phyloP scores from a whole-genome alignment of 2,113 vertebrate genomes.

The Cynocephalus volans region DNA sequence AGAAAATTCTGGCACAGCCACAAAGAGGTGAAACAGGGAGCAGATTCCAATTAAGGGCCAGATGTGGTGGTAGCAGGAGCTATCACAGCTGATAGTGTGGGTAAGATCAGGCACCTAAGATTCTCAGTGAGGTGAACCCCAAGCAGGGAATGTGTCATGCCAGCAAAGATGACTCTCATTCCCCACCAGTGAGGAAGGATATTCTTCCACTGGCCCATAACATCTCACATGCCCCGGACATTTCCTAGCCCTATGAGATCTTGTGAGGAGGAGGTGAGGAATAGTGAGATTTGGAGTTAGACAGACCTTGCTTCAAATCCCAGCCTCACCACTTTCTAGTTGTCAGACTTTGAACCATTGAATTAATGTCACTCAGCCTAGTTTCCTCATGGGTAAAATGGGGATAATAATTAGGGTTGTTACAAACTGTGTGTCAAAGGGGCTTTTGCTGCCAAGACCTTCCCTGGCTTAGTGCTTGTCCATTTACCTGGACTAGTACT shows the following conservation, averaged over 20 bases:
- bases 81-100: not conserved
- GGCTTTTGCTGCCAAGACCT: not conserved
- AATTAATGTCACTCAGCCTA: not conserved
- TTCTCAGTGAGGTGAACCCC: not conserved
- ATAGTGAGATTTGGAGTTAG: not conserved
- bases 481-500: conserved; percentile 19
- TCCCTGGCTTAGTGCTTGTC: not conserved
- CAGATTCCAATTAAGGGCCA: not conserved
- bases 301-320: not conserved
- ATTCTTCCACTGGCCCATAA: not conserved
- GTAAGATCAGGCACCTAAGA: not conserved
- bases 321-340: not conserved
- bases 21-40: too few relatives aligned
- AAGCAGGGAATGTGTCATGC: not conserved
- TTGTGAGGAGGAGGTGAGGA: not conserved
- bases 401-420: not conserved
- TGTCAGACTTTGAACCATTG: not conserved
- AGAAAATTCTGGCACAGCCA: not conserved
- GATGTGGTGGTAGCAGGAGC: not conserved
- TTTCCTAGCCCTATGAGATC: not conserved
- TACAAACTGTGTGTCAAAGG: not conserved
- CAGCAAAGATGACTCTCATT: not conserved
- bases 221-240: not conserved
- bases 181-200: not conserved
- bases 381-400: not conserved